A percentile compares a stretch with the other conserved stretches of the same genome.
Conservation (phyloP, 2,797 vertebrate species). For the Myotis daubentonii region DNA sequence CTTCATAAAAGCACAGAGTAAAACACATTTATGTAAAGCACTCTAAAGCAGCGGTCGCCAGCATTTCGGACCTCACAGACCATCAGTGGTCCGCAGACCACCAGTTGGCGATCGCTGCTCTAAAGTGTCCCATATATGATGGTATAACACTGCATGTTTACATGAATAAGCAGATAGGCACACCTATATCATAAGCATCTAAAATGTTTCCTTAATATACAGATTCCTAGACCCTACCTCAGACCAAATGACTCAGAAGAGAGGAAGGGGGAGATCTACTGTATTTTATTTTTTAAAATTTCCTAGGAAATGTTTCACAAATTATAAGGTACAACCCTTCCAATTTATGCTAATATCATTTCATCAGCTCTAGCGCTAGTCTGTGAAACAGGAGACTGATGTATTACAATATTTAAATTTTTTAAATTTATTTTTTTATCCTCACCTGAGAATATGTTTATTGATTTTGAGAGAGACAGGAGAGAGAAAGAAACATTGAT, state of each 20-base stretch:
- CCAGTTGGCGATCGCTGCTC: too few relatives aligned
- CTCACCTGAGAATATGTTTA: background rate
- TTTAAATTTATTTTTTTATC: background rate
- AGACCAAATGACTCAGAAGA: conserved; percentile 10
- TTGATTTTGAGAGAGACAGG: background rate
- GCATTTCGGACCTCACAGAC: too few relatives aligned
- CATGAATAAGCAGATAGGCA: background rate
- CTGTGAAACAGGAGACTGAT: background rate
- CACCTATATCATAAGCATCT: background rate
- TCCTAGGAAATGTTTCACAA: conserved; percentile 1
- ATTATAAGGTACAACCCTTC: background rate
- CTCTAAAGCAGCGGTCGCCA: background rate
- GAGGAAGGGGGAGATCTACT: background rate
- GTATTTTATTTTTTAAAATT: background rate
- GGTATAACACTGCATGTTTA: background rate
- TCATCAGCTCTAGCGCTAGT: background rate
- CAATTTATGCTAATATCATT: background rate
- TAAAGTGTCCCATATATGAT: background rate
- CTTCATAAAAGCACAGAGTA: background rate
- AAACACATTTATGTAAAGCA: background rate
- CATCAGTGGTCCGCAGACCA: too few relatives aligned
- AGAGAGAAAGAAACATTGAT: background rate
- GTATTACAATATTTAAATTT: background rate
- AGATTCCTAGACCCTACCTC: background rate
- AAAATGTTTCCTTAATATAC: background rate